Base-by-base conservation (phyloP, 2,888 invertebrate genomes). In the Tholera decimalis region DNA sequence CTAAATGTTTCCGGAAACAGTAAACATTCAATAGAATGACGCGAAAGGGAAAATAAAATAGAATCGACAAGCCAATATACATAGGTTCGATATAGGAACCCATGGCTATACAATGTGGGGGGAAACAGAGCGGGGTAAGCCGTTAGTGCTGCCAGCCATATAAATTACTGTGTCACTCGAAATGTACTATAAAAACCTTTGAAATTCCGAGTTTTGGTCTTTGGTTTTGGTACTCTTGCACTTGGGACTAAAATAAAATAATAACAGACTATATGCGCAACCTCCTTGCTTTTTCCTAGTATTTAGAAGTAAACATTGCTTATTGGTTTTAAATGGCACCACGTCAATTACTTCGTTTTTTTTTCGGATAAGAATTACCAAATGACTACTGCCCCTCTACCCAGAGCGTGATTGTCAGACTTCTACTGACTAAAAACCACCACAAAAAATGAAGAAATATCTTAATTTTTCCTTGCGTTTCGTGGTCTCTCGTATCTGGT, bases 1-100 rank as follows among this genome's bases (percentile, higher is more conserved):
- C 47, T 51, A 53, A 73, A 78, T 49, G 53, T 44, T 35, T 44
- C 28, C 47, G 53, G 74, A 54, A 65, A 57, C 54, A 56, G 59
- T 60, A 20, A 41, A 41, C 59, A 11, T 73, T 57, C 65, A 59
- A 60, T 67, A 63, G 26, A 60, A 73, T 65, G 56, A 60, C 39
- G 22, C 39, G 44, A 54, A 66, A 60, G 49, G 7, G 58, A 55
- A 37, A 18, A 73, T 73, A 60, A 78, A 73, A 73, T 49, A 35
- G 49, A 41, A 56, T 44, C 33, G 47, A 2, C 39, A 30, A 20
- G n/a, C 26, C 70, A 22, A 33, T 51, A 47, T 18, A 30, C 22
- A 59, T 43, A 43, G 18, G 18, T 11, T 11, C 26, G 18, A 47
- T 28, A 37, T 56, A 55, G n/a, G 9, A n/a, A 39, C 28, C 26